These are phyloP conservation scores for Oxyscelio sp. DNA, from an alignment of 2,888 invertebrate genomes.

Conservation along the genomic window DNA sequence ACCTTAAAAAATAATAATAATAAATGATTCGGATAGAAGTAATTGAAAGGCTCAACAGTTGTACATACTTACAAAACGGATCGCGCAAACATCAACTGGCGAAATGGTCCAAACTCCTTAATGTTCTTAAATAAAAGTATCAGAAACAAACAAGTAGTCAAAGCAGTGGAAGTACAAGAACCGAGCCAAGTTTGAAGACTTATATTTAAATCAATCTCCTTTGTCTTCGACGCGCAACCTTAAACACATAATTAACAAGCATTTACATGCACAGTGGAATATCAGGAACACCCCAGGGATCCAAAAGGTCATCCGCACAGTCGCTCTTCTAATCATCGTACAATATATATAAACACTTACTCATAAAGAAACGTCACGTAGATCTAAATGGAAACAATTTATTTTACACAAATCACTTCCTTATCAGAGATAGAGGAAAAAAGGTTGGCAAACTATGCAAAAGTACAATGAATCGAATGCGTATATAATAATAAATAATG, in stretches of 20 bases:
- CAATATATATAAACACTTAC: slow-evolving; percentile 73
- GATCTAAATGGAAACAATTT: slow-evolving; percentile 86
- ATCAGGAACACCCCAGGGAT: slow-evolving; percentile 7
- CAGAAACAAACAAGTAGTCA: no score
- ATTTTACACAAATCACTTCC: slow-evolving; percentile 87
- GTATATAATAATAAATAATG: slow-evolving; percentile 86
- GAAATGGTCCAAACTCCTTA: no score
- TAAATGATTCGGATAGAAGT: no score
- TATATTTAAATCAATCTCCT: slow-evolving; percentile 20
- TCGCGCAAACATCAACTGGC: background rate
- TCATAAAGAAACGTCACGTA: slow-evolving; percentile 50
- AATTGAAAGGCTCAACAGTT: background rate
- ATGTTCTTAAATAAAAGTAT: no score
- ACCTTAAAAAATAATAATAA: no score
- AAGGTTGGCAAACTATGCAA: slow-evolving; percentile 7
- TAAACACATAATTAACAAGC: slow-evolving; percentile 55
- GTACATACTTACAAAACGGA: background rate
- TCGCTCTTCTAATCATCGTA: background rate
- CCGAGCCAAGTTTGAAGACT: slow-evolving; percentile 20
- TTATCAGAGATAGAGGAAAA: slow-evolving; percentile 81
- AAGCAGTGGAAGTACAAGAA: background rate
- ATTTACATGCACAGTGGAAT: slow-evolving; percentile 52
- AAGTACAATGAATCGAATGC: slow-evolving; percentile 73
- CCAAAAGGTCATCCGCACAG: background rate
- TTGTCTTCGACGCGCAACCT: no score